These are phyloP conservation scores for Poeciliopsis occidentalis DNA, from an alignment of 2,113 vertebrate species.

Conservation along the genomic window DNA sequence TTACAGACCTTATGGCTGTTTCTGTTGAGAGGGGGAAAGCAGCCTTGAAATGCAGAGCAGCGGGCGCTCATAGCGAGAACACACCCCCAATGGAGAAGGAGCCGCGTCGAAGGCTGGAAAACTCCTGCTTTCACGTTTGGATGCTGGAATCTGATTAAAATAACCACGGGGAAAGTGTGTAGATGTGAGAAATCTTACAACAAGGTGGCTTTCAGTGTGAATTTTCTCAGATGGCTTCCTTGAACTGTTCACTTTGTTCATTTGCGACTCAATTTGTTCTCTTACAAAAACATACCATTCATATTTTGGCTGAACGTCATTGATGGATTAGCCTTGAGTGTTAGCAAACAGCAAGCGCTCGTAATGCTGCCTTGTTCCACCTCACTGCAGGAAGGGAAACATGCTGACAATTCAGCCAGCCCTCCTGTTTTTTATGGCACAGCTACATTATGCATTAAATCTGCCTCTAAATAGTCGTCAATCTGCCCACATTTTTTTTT, in stretches of 20 bases:
- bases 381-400: neutral
- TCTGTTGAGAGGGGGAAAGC: conserved; percentile 14
- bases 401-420: too few relatives aligned
- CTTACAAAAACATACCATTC: neutral
- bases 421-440: neutral
- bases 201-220: neutral
- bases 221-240: neutral
- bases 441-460: neutral
- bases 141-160: neutral
- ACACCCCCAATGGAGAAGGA: conserved; percentile 4
- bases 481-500: conserved; percentile 11
- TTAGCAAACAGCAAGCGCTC: conserved; percentile 5
- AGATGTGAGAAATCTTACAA: neutral
- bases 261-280: neutral
- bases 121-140: neutral
- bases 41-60: conserved; percentile 30
- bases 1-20: neutral
- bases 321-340: conserved; percentile 39
- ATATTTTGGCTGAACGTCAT: conserved; percentile 17
- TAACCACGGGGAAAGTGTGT: neutral
- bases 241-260: neutral
- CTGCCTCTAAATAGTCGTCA: conserved; percentile 9
- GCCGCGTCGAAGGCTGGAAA: conserved; percentile 19
- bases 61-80: conserved; percentile 33
- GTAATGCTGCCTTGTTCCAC: conserved; percentile 25